Conservation (phyloP, 2,888 invertebrate species). For the Epiblema foenella region DNA sequence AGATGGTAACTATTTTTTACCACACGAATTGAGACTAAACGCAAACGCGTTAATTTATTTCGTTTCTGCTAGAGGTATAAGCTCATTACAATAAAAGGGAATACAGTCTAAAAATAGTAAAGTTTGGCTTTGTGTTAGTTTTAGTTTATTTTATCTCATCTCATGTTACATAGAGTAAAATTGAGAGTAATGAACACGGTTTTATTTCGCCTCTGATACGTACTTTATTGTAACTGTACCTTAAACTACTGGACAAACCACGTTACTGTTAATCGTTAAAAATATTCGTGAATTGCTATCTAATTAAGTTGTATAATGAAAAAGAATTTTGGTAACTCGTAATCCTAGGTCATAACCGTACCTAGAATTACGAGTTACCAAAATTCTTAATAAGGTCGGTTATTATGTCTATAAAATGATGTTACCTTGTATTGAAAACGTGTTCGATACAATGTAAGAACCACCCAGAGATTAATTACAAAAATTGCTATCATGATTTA, state of each 20-base stretch:
- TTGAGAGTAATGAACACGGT: too few relatives aligned
- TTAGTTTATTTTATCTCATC: too few relatives aligned
- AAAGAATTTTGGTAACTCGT: slow-evolving; percentile 9
- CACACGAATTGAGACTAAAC: too few relatives aligned
- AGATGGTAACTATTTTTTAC: too few relatives aligned
- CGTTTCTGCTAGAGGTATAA: too few relatives aligned
- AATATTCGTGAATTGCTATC: slow-evolving; percentile 9
- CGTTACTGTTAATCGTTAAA: slow-evolving; percentile 11
- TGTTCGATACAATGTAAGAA: slow-evolving; percentile 3
- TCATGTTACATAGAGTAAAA: too few relatives aligned
- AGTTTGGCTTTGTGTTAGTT: too few relatives aligned
- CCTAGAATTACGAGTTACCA: too few relatives aligned
- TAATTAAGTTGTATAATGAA: slow-evolving; percentile 3
- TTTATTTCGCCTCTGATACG: not conserved
- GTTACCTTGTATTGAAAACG: slow-evolving; percentile 7
- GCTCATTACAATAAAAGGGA: too few relatives aligned
- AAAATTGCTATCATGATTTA: slow-evolving; percentile 4
- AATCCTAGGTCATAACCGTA: too few relatives aligned
- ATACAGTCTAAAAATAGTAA: too few relatives aligned
- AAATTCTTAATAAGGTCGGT: slow-evolving; percentile 6
- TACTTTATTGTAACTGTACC: slow-evolving; percentile 7
- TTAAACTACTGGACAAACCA: slow-evolving; percentile 8
- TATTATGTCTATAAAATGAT: slow-evolving; percentile 16
- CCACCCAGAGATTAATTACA: slow-evolving; percentile 4
- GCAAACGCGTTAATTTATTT: too few relatives aligned